phyloP scores from a whole-genome alignment of 2,797 vertebrate genomes.

The Propithecus perrieri region DNA sequence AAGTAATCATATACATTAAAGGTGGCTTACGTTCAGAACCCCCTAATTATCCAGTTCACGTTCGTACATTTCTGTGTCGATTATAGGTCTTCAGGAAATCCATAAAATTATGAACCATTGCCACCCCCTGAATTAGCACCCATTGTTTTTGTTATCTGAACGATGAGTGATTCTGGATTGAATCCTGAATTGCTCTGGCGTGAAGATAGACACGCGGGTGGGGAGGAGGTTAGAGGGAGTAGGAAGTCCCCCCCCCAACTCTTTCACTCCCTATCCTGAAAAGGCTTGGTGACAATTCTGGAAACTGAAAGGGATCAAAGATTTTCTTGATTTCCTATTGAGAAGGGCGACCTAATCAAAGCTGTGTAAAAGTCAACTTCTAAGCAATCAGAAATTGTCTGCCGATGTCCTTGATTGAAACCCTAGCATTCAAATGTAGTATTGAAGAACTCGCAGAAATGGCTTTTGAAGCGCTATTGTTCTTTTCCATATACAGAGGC shows the following conservation, averaged over 20 bases:
- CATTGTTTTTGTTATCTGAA: conserved; percentile 74
- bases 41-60: conserved; percentile 73
- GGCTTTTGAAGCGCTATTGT: conserved; percentile 78
- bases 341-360: conserved; percentile 75
- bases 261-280: not conserved
- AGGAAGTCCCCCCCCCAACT: not conserved
- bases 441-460: conserved; percentile 65
- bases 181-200: not conserved
- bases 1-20: conserved; percentile 73
- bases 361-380: conserved; percentile 77
- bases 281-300: conserved; percentile 59
- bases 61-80: conserved; percentile 72
- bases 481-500: conserved; percentile 61
- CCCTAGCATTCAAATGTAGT: conserved; percentile 73
- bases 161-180: conserved; percentile 16
- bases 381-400: conserved; percentile 77
- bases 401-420: conserved; percentile 76
- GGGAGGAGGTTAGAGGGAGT: not conserved
- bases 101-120: conserved; percentile 65
- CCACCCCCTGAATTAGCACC: conserved; percentile 74
- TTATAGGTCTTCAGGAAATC: conserved; percentile 70
- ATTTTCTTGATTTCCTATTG: conserved; percentile 76
- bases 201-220: not conserved
- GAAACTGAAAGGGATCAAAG: conserved; percentile 72
- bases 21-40: conserved; percentile 56